Percentiles rank a stretch among this genome's conserved stretches.
These are phyloP conservation scores for Dasypus novemcinctus DNA, from an alignment of 2,113 vertebrate species.

Conservation along the genomic window DNA sequence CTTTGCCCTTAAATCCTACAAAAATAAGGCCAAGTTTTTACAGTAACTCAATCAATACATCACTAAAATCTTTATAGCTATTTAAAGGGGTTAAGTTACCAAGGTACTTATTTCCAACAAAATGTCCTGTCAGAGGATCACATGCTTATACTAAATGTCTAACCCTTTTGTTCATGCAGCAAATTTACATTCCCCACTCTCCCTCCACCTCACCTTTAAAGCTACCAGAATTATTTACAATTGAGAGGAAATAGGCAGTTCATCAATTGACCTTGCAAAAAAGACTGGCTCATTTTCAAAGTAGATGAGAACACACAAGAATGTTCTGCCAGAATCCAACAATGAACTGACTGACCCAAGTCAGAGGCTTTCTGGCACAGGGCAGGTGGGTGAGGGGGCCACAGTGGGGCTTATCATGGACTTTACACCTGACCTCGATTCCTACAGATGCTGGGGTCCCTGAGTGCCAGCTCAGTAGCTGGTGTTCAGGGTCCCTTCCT, in stretches of 20 bases:
- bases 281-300: slow-evolving; percentile 69
- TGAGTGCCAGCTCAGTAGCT: neutral
- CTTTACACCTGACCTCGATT: neutral
- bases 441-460: neutral
- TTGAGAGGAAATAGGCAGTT: slow-evolving; percentile 72
- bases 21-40: slow-evolving; percentile 87
- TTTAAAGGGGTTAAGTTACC: slow-evolving; percentile 73
- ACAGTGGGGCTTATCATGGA: neutral
- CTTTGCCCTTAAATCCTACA: slow-evolving; percentile 84
- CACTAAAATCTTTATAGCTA: slow-evolving; percentile 80
- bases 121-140: slow-evolving; percentile 76
- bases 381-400: neutral
- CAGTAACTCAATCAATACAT: slow-evolving; percentile 80
- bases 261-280: slow-evolving; percentile 54
- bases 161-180: slow-evolving; percentile 81
- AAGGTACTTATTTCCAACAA: slow-evolving; percentile 80
- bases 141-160: slow-evolving; percentile 79
- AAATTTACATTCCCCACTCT: slow-evolving; percentile 73
- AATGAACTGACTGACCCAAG: neutral
- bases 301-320: slow-evolving; percentile 53
- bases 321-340: slow-evolving; percentile 63
- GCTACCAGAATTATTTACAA: slow-evolving; percentile 85
- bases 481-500: neutral
- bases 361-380: neutral
- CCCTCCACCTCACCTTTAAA: slow-evolving; percentile 68